Conservation (phyloP, 2,888 invertebrate species). For the Byasa hedistus region DNA sequence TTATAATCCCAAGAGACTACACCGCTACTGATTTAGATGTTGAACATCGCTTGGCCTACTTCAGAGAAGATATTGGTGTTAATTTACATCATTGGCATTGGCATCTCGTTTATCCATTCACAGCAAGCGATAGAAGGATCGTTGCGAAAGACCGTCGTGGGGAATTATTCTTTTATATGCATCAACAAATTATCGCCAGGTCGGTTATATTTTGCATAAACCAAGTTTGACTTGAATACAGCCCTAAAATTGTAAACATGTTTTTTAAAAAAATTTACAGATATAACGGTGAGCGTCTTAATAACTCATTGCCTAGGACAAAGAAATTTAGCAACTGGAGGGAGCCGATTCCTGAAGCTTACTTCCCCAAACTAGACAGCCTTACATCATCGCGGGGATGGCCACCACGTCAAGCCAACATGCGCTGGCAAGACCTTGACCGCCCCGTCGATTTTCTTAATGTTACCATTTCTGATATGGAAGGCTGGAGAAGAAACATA, state of each 20-base stretch:
- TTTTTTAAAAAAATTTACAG: slow-evolving; percentile 47
- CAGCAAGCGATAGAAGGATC: slow-evolving; percentile 74
- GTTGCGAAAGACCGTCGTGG: slow-evolving; percentile 88
- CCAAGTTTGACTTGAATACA: neutral
- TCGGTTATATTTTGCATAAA: slow-evolving; percentile 36
- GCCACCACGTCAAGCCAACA: slow-evolving; percentile 84
- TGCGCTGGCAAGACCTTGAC: slow-evolving; percentile 82
- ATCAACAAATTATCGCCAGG: slow-evolving; percentile 77
- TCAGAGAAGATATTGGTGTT: slow-evolving; percentile 89
- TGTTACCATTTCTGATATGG: slow-evolving; percentile 83
- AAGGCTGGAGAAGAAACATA: slow-evolving; percentile 87
- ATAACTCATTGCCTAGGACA: slow-evolving; percentile 83
- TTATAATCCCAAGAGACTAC: slow-evolving; percentile 87
- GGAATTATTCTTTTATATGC: slow-evolving; percentile 90
- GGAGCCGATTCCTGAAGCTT: slow-evolving; percentile 86
- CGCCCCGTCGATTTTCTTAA: slow-evolving; percentile 82
- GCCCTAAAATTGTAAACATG: neutral
- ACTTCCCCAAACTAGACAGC: slow-evolving; percentile 90
- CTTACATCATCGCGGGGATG: slow-evolving; percentile 84
- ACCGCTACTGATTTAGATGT: slow-evolving; percentile 89
- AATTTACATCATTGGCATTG: slow-evolving; percentile 91
- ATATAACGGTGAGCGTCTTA: slow-evolving; percentile 88
- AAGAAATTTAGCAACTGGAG: slow-evolving; percentile 83
- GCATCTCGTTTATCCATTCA: slow-evolving; percentile 89
- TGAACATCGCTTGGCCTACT: slow-evolving; percentile 90